Percentiles rank a stretch among this genome's conserved stretches.
These are phyloP conservation scores for Muscicapa comitata DNA, from an alignment of 2,797 vertebrate species.

Conservation along the genomic window DNA sequence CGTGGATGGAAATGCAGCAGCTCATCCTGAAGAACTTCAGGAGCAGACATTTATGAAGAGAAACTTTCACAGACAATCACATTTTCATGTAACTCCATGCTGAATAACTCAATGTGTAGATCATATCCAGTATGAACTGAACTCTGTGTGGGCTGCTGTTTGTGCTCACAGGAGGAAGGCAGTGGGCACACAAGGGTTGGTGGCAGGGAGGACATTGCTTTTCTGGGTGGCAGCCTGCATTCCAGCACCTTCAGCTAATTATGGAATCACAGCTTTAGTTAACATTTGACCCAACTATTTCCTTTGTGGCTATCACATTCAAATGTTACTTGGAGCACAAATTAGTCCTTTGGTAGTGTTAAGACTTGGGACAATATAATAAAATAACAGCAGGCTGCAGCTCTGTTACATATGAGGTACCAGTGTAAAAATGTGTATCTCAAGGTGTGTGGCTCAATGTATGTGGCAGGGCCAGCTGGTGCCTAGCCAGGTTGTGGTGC, in stretches of 20 bases:
- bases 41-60: neutral
- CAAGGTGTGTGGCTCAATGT: neutral
- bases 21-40: neutral
- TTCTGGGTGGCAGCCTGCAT: neutral
- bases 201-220: neutral
- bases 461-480: neutral
- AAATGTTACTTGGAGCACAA: neutral
- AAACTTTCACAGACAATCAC: neutral
- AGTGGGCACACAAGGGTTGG: accelerated
- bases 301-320: neutral
- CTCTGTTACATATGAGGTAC: accelerated
- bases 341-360: neutral
- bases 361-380: neutral
- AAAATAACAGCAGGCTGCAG: neutral
- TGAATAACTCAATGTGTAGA: neutral
- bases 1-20: neutral
- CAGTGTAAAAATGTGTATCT: neutral
- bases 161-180: neutral
- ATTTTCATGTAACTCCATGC: neutral
- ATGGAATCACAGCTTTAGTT: neutral
- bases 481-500: neutral
- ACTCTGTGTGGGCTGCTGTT: neutral
- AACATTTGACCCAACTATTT: neutral
- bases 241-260: neutral
- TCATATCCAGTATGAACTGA: neutral